A percentile compares a stretch with the other conserved stretches of the same genome.
phyloP scores from a whole-genome alignment of 2,113 vertebrate genomes.

The Saguinus imperator region DNA sequence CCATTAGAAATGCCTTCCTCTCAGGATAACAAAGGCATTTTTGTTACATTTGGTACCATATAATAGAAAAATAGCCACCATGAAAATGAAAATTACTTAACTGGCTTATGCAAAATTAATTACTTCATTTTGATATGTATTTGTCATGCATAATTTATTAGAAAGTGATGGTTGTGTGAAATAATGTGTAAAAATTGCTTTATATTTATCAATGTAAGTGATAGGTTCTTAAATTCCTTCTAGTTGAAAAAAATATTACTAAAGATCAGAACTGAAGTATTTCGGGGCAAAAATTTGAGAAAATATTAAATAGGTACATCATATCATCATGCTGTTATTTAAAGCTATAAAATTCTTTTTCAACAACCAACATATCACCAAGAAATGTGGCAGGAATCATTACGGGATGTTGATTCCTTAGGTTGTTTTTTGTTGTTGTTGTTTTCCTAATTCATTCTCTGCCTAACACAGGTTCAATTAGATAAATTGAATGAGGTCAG shows the following conservation, averaged over 20 bases:
- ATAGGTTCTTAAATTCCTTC: conserved; percentile 42
- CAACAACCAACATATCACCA: background rate
- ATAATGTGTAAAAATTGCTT: conserved; percentile 6
- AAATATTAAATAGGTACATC: conserved; percentile 37
- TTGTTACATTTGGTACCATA: background rate
- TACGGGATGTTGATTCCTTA: background rate
- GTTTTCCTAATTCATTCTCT: background rate
- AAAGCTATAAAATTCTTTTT: background rate
- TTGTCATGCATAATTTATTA: conserved; percentile 27
- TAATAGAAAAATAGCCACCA: background rate
- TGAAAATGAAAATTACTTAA: conserved; percentile 35
- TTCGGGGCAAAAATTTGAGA: background rate
- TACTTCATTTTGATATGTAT: conserved; percentile 27
- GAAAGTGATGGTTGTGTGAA: conserved; percentile 8
- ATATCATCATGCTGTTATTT: background rate
- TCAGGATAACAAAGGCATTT: background rate
- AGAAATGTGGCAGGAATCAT: background rate
- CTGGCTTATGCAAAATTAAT: background rate
- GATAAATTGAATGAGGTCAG: background rate
- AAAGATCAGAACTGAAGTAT: background rate
- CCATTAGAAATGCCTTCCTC: background rate
- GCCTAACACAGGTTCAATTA: background rate
- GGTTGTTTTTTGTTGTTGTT: background rate
- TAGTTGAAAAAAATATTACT: conserved; percentile 23
- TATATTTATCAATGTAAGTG: conserved; percentile 17